A percentile compares a stretch with the other conserved stretches of the same genome.
These are phyloP conservation scores for Brachionus angularis DNA, from an alignment of 1,140 invertebrate genomes.

Conservation along the genomic window DNA sequence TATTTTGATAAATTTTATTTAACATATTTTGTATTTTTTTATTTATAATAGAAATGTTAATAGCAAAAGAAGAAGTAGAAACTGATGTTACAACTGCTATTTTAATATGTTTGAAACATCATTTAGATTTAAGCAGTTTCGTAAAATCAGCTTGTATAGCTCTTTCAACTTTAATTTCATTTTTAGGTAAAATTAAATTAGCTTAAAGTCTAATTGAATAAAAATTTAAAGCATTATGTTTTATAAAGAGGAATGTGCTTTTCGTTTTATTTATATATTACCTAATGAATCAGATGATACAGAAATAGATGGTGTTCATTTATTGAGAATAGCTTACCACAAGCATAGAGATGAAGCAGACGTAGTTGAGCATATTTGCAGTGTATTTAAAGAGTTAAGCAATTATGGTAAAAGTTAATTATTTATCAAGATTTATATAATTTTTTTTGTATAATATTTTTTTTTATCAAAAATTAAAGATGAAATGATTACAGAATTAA, in stretches of 20 bases:
- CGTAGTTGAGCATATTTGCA: slow-evolving; percentile 32
- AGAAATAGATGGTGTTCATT: slow-evolving; percentile 14
- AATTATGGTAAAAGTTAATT: neutral
- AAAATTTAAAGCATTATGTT: neutral
- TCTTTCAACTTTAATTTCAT: slow-evolving; percentile 11
- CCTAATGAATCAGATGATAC: slow-evolving; percentile 8
- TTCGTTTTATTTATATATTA: slow-evolving; percentile 30
- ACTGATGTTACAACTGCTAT: slow-evolving; percentile 20
- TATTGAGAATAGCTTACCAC: slow-evolving; percentile 14
- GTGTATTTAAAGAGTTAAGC: slow-evolving; percentile 29
- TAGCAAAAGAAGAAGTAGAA: slow-evolving; percentile 16
- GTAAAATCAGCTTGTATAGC: slow-evolving; percentile 34
- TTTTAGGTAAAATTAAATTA: neutral
- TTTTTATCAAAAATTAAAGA: slow-evolving; percentile 4
- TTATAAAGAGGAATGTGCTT: slow-evolving; percentile 36
- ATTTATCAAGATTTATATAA: neutral
- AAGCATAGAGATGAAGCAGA: slow-evolving; percentile 17
- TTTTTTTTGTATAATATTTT: slow-evolving; percentile 1
- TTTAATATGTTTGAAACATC: neutral
- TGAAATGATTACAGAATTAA: slow-evolving; percentile 27
- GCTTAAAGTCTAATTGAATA: neutral
- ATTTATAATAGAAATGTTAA: neutral
- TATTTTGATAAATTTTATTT: no score
- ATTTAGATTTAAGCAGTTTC: slow-evolving; percentile 5
- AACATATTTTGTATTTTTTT: no score